Evolutionary conservation across 2,888 invertebrate species (phyloP).

Genomic region (Lepidocyrtoides sp.): DNA sequence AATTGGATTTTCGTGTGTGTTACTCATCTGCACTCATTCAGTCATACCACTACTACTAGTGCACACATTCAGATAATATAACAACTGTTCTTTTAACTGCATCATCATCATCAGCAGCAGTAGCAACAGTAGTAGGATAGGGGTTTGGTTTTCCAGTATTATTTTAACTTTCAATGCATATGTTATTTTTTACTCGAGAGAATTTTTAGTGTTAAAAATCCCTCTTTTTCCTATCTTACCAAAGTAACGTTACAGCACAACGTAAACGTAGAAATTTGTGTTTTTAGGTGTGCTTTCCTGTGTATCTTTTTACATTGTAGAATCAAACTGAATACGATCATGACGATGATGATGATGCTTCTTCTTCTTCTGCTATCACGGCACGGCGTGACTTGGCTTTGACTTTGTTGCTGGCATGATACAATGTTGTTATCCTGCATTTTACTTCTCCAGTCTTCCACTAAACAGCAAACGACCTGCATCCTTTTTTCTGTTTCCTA

Average conservation of each 20-base stretch:
- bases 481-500: constrained; percentile 19
- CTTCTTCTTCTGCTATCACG: constrained; percentile 30
- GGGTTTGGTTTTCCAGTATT: background rate
- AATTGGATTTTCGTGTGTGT: background rate
- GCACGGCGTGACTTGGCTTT: constrained; percentile 24
- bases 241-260: background rate
- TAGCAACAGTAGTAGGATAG: background rate
- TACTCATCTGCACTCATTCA: background rate
- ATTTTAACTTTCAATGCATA: background rate
- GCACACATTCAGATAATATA: background rate
- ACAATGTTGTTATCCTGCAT: background rate
- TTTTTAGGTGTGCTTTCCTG: background rate
- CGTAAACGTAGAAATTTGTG: too few relatives aligned
- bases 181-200: background rate
- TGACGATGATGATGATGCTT: background rate
- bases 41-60: background rate
- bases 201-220: constrained; percentile 1
- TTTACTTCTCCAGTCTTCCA: constrained; percentile 35
- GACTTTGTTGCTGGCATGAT: constrained; percentile 28
- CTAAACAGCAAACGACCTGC: constrained; percentile 21
- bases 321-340: too few relatives aligned
- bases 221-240: background rate
- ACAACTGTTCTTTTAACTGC: background rate
- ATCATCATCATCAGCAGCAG: background rate
- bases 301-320: background rate